Evolutionary conservation across 2,113 vertebrate genomes (phyloP), one percentile per base, ranked within the genome.

Genomic region (Vidua chalybeata): DNA sequence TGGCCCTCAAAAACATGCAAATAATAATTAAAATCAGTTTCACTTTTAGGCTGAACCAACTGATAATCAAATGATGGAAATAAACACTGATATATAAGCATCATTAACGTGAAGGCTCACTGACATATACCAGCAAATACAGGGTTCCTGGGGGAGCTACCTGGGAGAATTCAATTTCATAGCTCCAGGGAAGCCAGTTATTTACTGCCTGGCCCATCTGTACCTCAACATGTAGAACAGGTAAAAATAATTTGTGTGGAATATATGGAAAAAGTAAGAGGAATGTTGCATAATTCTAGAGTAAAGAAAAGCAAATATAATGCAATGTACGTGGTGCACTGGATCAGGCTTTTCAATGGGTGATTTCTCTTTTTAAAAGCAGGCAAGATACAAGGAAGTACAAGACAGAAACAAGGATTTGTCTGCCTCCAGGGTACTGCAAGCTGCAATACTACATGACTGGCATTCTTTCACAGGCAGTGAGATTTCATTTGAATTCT

Each of bases 161-260:
- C 81, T 17, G 49, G 89, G 94, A 90, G 52, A 96, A 93, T 93
- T 96, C 93, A 74, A 93, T 91, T 96, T 96, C 96, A 96, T 83
- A 92, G 93, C 95, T 96, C 85, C 76, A 84, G 74, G 86, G 84
- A 91, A 96, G 48, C n/a, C 85, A 93, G 81, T 95, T 97, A 94
- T 92, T 97, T 97, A 94, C 91, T 94, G 28, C 89, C 95, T 94
- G 84, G 75, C 81, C 96, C 91, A 97, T 94, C 92, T 97, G 93
- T 91, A 92, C 92, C 92, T 74, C 68, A 93, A 87, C 79, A 68
- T 46, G 87, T n/a, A 97, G 71, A 92, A 89, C 69, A 94, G 76
- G 94, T 89, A 96, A 97, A 95, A 96, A 96, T 95, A 49, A 92
- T 74, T 93, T 93, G 72, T 87, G 75, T 73, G 82, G 27, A 89